Evolutionary conservation across 2,888 invertebrate genomes (phyloP), one percentile per base, ranked within the genome.

Genomic region (Heteromurus nitidus): DNA sequence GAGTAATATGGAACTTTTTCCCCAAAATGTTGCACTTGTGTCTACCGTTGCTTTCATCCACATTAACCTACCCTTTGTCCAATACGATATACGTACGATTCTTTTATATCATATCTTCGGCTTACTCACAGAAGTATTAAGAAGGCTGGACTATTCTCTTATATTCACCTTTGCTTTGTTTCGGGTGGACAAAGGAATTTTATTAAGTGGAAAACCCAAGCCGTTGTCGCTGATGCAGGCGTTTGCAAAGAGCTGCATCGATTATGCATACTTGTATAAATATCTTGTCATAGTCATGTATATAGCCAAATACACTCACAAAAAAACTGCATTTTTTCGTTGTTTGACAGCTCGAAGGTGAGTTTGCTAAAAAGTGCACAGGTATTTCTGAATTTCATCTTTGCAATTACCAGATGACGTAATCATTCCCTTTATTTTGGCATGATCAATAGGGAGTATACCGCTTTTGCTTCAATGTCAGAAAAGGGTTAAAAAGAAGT

Each of bases 131-230:
- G 36, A 9, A 36, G 36, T 36, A 36, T 5, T 36, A 36, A 22
- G 18, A n/a, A n/a, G 36, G 50, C 50, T 50, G 50, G 20, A 18
- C 9, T 16, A 50, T 18, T 50, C 2, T 18, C 7, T 18, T 20
- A 5, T 36, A 36, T 36, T 5, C 7, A 36, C 36, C 36, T 36
- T 36, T 5, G 7, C 5, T 36, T 36, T 50, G 30, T 9, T 58
- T 26, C 26, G 18, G 58, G 7, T 26, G 55, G 55, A 26, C 58
- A 58, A 58, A 58, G 24, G 30, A 58, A 26, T 58, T 24, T 64
- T 64, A 36, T 64, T 64, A 18, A 64, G 36, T 31, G 64, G 36
- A 64, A 64, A 64, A 64, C 64, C 64, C 64, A 64, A 36, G 36
- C 64, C 18, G 36, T 36, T 64, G 64, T 64, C 64, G 36, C 18